Base-by-base conservation (phyloP, 2,113 vertebrate genomes). In the Propithecus coquereli region DNA sequence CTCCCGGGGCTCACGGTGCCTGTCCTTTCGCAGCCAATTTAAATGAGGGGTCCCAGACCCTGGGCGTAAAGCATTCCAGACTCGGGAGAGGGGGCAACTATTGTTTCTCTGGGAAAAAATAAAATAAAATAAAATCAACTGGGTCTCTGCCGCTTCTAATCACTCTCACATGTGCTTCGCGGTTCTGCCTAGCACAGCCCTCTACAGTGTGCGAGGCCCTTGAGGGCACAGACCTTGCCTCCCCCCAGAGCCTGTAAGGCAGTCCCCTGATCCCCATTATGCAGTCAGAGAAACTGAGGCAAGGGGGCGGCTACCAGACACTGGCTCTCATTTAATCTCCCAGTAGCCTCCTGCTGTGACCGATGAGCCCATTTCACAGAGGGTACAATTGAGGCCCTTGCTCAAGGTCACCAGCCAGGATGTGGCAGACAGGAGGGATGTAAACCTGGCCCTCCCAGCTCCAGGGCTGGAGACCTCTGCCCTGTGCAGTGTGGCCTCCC, bases 11-110 rank as follows among this genome's bases (percentile, higher is more conserved):
- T 98, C 97, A 93, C 98, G 97, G 96, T 98, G 98, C 98, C 98
- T 98, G 98, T 97, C 98, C 98, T 98, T 99, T 99, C 99, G 97
- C 97, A 98, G 98, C 97, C 99, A 99, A 99, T 99, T 98, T 99
- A 98, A 97, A 98, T 99, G 99, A 99, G 98, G 99, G 98, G 98
- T 98, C 99, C 99, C 99, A 99, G 99, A 98, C 99, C 97, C 96
- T 96, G 96, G 98, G 97, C 95, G 98, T 99, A 98, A 98, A 99
- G 98, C 98, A 98, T 99, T 97, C 98, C 98, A 98, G 97, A 98
- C 98, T 99, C 87, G 91, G 96, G 98, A 99, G 98, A 98, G 98
- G 98, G 98, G 97, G 98, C 97, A 99, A 98, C 98, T 98, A 99
- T 98, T 98, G 98, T 98, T 98, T 98, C 99, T 98, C 98, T 98